phyloP scores from a whole-genome alignment of 2,797 vertebrate species.

The Gallirallus australis region DNA sequence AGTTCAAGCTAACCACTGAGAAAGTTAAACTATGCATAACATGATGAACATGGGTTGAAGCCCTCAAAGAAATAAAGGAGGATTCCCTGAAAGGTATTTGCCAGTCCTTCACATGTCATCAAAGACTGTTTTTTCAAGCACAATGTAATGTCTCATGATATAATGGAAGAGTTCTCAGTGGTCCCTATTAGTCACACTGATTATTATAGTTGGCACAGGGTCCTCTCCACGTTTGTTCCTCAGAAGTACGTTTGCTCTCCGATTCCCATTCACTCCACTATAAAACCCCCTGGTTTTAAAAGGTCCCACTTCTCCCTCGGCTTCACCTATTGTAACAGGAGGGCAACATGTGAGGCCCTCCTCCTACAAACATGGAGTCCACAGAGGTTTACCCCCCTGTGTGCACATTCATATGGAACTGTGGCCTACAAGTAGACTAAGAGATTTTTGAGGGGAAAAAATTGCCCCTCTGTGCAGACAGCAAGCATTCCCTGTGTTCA shows the following conservation, averaged over 20 bases:
- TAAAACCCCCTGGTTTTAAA: neutral
- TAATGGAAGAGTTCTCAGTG: conserved; percentile 30
- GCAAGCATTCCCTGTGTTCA: neutral
- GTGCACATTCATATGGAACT: fast-evolving
- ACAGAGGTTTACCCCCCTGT: fast-evolving
- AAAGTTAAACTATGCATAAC: conserved; percentile 51
- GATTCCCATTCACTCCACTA: neutral
- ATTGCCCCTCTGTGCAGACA: neutral
- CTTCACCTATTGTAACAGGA: neutral
- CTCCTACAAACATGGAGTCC: neutral
- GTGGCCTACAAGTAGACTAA: fast-evolving
- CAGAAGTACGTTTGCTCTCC: neutral
- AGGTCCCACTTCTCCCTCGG: neutral
- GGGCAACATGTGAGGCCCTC: neutral
- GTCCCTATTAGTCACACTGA: conserved; percentile 45
- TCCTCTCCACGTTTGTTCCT: neutral
- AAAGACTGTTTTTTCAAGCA: conserved; percentile 46
- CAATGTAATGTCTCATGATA: conserved; percentile 60
- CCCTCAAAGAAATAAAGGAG: conserved; percentile 66
- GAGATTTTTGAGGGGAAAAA: neutral
- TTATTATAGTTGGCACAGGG: conserved; percentile 54
- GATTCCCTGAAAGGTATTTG: conserved; percentile 54
- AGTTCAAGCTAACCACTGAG: neutral
- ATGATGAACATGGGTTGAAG: conserved; percentile 45
- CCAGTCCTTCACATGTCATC: conserved; percentile 14